A percentile compares a stretch with the other conserved stretches of the same genome.
Evolutionary conservation across 2,113 vertebrate species (phyloP).

Genomic region (Muntiacus reevesi): DNA sequence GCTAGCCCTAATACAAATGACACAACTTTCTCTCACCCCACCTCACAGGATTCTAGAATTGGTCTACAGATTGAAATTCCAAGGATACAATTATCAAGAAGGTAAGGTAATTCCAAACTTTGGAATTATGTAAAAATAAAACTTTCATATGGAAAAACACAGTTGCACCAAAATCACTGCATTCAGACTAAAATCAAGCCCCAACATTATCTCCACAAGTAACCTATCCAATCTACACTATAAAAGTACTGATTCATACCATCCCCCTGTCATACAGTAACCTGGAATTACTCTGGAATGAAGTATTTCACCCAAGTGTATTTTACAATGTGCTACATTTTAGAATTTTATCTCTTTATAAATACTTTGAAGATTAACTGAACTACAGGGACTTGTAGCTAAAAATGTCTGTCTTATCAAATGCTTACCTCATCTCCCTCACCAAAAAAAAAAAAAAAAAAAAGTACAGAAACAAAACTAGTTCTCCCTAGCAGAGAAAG

Average conservation of each 20-base stretch:
- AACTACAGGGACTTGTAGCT: not conserved
- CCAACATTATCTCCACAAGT: not conserved
- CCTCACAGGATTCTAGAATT: not conserved
- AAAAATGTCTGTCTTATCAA: constrained; percentile 11
- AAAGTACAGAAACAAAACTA: not conserved
- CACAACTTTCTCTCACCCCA: not conserved
- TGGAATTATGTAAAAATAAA: not conserved
- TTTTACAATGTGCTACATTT: not conserved
- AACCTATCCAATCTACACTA: not conserved
- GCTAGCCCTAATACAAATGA: not conserved
- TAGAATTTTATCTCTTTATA: constrained; percentile 3
- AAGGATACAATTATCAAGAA: not conserved
- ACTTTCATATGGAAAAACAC: not conserved
- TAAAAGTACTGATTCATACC: not conserved
- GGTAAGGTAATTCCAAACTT: not conserved
- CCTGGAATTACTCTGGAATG: not conserved
- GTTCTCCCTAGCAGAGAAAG: not conserved
- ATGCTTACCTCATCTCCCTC: not conserved
- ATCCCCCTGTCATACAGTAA: not conserved
- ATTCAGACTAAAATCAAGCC: not conserved
- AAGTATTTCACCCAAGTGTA: not conserved
- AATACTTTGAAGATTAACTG: constrained; percentile 7
- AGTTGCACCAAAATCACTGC: not conserved
- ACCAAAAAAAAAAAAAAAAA: not conserved
- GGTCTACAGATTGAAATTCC: not conserved